Conservation (phyloP, 2,113 vertebrate genomes). For the Opisthocomus hoazin region DNA sequence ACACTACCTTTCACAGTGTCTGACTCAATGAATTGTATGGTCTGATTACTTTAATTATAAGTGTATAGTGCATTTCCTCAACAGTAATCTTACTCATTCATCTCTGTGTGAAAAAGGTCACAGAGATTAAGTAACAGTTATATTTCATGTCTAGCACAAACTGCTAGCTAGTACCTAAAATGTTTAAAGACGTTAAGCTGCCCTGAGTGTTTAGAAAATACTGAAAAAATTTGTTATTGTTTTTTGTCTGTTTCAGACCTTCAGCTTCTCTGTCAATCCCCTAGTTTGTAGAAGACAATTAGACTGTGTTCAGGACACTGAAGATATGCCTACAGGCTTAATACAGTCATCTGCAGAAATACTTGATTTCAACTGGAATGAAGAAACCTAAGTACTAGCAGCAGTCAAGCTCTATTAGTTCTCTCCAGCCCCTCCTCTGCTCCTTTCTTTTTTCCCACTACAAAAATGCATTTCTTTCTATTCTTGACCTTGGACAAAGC, state of each 20-base stretch:
- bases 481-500: not conserved
- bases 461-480: not conserved
- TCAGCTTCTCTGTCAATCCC: not conserved
- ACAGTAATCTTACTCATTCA: not conserved
- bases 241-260: not conserved
- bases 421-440: accelerated
- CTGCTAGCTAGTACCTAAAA: not conserved
- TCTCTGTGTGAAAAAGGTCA: not conserved
- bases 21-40: not conserved
- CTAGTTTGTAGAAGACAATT: not conserved
- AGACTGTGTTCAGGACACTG: not conserved
- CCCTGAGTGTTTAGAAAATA: not conserved
- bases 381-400: not conserved
- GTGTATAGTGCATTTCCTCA: not conserved
- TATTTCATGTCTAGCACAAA: not conserved
- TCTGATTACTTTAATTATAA: not conserved
- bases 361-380: not conserved
- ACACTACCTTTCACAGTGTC: not conserved
- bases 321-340: not conserved
- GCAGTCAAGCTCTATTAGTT: not conserved
- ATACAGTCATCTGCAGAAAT: not conserved
- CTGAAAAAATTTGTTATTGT: not conserved
- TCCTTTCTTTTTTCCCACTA: accelerated
- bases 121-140: not conserved
- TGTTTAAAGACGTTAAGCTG: not conserved